phyloP scores from a whole-genome alignment of 2,888 invertebrate species.

The Orgyia antiqua region DNA sequence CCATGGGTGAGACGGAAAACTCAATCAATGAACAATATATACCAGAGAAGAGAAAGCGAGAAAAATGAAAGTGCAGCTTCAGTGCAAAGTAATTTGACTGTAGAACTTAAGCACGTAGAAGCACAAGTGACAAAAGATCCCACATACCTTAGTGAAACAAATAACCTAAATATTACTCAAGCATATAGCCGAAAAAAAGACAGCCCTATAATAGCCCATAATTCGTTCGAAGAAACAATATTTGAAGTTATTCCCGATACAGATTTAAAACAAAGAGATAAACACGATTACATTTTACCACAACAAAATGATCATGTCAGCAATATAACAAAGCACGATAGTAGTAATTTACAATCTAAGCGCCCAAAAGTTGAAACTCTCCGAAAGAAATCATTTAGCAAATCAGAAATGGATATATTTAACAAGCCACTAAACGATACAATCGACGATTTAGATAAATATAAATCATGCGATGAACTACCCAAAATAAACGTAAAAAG shows the following conservation, averaged over 20 bases:
- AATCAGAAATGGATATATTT: slow-evolving; percentile 72
- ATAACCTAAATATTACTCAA: slow-evolving; percentile 12
- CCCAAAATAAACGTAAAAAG: slow-evolving; percentile 65
- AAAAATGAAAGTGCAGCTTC: slow-evolving; percentile 17
- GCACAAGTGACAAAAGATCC: slow-evolving; percentile 2
- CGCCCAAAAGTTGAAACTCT: slow-evolving; percentile 21
- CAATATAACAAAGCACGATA: slow-evolving; percentile 26
- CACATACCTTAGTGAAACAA: slow-evolving; percentile 7
- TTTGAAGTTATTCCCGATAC: too few relatives aligned
- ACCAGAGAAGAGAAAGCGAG: slow-evolving; percentile 34
- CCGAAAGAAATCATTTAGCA: slow-evolving; percentile 59
- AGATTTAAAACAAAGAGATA: slow-evolving; percentile 28
- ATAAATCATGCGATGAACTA: slow-evolving; percentile 65
- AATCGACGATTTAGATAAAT: slow-evolving; percentile 50
- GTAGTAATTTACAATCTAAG: slow-evolving; percentile 20
- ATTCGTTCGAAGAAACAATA: too few relatives aligned
- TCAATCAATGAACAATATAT: slow-evolving; percentile 52
- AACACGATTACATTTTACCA: slow-evolving; percentile 36
- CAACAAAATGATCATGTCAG: slow-evolving; percentile 22
- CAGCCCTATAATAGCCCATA: background rate
- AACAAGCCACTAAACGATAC: slow-evolving; percentile 44
- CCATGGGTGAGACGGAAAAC: slow-evolving; percentile 44
- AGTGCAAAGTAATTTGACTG: slow-evolving; percentile 8
- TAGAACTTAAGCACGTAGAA: slow-evolving; percentile 6
- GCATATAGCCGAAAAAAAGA: background rate